Conservation (phyloP, 2,888 invertebrate species). For the Schizotus pectinicornis region DNA sequence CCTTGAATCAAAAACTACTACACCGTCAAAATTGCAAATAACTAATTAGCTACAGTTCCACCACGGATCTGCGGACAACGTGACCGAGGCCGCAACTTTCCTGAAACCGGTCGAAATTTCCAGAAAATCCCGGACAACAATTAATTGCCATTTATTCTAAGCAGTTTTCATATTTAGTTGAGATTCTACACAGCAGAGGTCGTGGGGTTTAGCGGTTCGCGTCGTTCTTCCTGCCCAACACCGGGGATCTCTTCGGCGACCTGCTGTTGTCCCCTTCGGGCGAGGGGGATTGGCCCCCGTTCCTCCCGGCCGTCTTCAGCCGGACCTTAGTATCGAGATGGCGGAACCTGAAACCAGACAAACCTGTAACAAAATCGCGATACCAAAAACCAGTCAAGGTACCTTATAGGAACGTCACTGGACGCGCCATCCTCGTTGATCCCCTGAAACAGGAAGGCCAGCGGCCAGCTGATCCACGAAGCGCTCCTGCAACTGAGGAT, state of each 20-base stretch:
- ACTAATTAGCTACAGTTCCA: too few relatives aligned
- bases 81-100: neutral
- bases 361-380: too few relatives aligned
- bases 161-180: slow-evolving; percentile 2
- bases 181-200: neutral
- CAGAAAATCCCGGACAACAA: neutral
- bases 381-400: slow-evolving; percentile 36
- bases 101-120: neutral
- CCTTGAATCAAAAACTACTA: too few relatives aligned
- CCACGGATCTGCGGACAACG: too few relatives aligned
- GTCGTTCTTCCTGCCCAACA: slow-evolving; percentile 37
- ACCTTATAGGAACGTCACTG: slow-evolving; percentile 83
- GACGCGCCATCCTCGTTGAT: slow-evolving; percentile 69
- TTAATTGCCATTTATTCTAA: neutral
- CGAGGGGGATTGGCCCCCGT: slow-evolving; percentile 73
- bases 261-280: slow-evolving; percentile 64
- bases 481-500: slow-evolving; percentile 65
- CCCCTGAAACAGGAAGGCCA: slow-evolving; percentile 86
- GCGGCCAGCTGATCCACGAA: slow-evolving; percentile 93
- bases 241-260: slow-evolving; percentile 63
- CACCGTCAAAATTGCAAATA: too few relatives aligned
- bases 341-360: slow-evolving; percentile 78
- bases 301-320: slow-evolving; percentile 65
- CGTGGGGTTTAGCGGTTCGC: neutral
- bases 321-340: slow-evolving; percentile 87